These are phyloP conservation scores for Petrolisthes manimaculis DNA, from an alignment of 2,888 invertebrate species.

Conservation along the genomic window DNA sequence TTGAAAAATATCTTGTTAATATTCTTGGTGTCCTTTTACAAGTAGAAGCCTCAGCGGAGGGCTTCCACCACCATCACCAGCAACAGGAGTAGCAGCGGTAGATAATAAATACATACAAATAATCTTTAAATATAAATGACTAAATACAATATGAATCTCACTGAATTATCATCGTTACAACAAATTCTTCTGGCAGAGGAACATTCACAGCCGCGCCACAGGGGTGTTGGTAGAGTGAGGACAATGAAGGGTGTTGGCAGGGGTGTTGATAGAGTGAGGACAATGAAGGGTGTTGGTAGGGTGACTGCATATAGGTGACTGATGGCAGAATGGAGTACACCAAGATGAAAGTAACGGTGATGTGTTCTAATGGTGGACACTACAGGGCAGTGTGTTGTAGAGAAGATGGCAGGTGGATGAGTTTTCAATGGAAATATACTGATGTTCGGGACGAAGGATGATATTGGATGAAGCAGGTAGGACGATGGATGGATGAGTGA, in stretches of 20 bases:
- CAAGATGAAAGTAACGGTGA: background rate
- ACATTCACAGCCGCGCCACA: background rate
- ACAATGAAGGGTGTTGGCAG: background rate
- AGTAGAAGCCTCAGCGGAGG: too few relatives aligned
- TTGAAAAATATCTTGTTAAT: background rate
- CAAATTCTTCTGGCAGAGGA: constrained; percentile 4
- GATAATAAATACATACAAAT: constrained; percentile 24
- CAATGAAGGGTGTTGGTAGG: background rate
- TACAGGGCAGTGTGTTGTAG: too few relatives aligned
- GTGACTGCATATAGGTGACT: background rate
- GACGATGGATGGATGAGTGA: background rate
- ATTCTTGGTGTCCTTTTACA: background rate
- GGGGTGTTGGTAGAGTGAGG: background rate
- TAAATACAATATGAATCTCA: constrained; percentile 33
- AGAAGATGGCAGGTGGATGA: too few relatives aligned
- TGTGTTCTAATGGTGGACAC: background rate
- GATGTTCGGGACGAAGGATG: background rate
- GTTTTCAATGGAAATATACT: background rate
- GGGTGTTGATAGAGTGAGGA: background rate
- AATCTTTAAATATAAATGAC: constrained; percentile 27
- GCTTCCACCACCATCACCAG: too few relatives aligned
- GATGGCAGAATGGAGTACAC: background rate
- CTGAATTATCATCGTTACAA: background rate
- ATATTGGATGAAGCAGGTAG: background rate
- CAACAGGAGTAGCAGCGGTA: background rate